A percentile compares a stretch with the other conserved stretches of the same genome.
These are phyloP conservation scores for Chloropsis cyanopogon DNA, from an alignment of 2,113 vertebrate species.

Conservation along the genomic window DNA sequence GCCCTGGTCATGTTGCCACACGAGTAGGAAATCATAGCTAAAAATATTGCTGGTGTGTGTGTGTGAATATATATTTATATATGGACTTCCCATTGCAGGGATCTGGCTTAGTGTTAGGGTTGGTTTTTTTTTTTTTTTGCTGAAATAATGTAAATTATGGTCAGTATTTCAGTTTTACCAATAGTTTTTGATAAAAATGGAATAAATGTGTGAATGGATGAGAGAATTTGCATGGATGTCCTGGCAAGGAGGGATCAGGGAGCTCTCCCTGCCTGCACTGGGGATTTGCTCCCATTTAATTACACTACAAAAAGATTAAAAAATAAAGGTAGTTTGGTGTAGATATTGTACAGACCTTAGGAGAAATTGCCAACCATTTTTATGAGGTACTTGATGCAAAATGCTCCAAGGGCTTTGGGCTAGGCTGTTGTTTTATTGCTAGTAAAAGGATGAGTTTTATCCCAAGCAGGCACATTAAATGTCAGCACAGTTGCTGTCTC, in stretches of 20 bases:
- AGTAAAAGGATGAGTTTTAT: conserved; percentile 14
- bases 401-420: background rate
- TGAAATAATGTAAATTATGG: background rate
- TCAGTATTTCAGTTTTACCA: background rate
- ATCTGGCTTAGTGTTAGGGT: background rate
- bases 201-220: background rate
- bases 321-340: background rate
- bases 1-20: conserved; percentile 50
- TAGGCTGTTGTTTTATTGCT: conserved; percentile 1
- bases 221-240: background rate
- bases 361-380: background rate
- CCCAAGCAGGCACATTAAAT: background rate
- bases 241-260: background rate
- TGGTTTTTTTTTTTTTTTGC: background rate
- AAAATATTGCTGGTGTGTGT: conserved; percentile 33
- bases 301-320: background rate
- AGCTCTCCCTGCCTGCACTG: background rate
- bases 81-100: background rate
- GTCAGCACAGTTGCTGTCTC: background rate
- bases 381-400: background rate
- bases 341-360: background rate
- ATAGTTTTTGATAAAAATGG: background rate
- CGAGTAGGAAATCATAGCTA: conserved; percentile 63
- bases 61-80: background rate
- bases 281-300: background rate